phyloP scores from a whole-genome alignment of 2,113 vertebrate species.

The Hemiprocne comata region DNA sequence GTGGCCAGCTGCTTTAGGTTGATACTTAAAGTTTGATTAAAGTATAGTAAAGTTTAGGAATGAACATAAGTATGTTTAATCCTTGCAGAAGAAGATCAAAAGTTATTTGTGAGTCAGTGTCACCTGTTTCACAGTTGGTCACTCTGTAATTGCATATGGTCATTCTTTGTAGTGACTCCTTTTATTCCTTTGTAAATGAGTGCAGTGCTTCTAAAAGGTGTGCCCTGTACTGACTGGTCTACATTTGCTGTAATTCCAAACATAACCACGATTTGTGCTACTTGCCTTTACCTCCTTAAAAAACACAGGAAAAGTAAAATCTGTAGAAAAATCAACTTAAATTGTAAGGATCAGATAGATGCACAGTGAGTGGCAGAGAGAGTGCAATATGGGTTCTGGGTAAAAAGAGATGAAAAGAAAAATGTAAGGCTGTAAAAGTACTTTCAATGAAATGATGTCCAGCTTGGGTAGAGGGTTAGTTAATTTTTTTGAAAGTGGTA shows the following conservation, averaged over 20 bases:
- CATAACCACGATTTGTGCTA: neutral
- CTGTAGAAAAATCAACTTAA: neutral
- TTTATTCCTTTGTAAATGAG: neutral
- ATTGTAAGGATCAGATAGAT: neutral
- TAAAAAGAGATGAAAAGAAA: neutral
- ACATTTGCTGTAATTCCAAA: neutral
- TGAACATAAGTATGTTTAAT: neutral
- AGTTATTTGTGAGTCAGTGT: neutral
- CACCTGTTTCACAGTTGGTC: neutral
- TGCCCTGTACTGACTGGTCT: rapidly evolving
- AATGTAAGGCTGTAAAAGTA: neutral
- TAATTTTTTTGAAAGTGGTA: neutral
- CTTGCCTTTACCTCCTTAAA: neutral
- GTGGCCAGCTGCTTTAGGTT: neutral
- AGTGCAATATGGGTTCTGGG: neutral
- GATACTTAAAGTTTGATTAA: neutral
- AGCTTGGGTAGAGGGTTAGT: neutral
- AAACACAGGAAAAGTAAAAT: neutral
- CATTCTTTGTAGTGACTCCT: neutral
- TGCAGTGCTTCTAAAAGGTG: neutral
- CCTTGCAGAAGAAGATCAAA: neutral
- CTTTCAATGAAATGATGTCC: neutral
- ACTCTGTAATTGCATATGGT: neutral
- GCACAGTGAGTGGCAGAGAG: neutral
- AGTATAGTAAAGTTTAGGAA: neutral